phyloP scores from a whole-genome alignment of 30 jellyfish, hydroid and myxozoan species.

The Turritopsis rubra region DNA sequence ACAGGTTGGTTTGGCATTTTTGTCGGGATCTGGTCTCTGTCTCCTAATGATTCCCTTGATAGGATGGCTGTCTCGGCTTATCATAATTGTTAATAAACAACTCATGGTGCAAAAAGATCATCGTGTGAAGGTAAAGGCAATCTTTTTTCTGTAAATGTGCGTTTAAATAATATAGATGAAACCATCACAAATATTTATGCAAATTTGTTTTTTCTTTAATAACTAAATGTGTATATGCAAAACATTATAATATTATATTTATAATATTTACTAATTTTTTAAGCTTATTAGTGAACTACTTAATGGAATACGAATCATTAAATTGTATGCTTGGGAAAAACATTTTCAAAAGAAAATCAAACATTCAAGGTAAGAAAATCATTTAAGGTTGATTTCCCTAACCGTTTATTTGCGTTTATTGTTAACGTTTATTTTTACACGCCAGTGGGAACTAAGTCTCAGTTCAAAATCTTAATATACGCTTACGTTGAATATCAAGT shows the following conservation, averaged over 20 bases:
- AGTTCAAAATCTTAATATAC: too few relatives aligned
- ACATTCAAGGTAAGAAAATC: slow-evolving; percentile 51
- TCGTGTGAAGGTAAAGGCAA: slow-evolving; percentile 68
- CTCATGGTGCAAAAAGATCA: slow-evolving; percentile 87
- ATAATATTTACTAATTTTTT: neutral
- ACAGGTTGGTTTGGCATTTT: slow-evolving; percentile 85
- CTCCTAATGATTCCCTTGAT: slow-evolving; percentile 75
- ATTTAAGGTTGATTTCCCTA: too few relatives aligned
- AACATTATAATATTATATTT: too few relatives aligned
- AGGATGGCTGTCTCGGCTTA: slow-evolving; percentile 66
- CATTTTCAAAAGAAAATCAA: slow-evolving; percentile 44
- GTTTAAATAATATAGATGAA: neutral
- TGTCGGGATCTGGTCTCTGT: slow-evolving; percentile 74
- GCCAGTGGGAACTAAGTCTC: too few relatives aligned
- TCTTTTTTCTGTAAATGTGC: neutral
- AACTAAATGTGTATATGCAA: too few relatives aligned
- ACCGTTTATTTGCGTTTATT: too few relatives aligned
- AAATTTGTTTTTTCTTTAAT: neutral
- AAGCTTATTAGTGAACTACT: slow-evolving; percentile 80
- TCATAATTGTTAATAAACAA: slow-evolving; percentile 41
- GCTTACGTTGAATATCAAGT: too few relatives aligned
- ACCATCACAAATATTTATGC: neutral
- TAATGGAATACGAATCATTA: slow-evolving; percentile 74
- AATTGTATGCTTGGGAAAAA: slow-evolving; percentile 91
- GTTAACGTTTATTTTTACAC: too few relatives aligned